phyloP scores from a whole-genome alignment of 35 echinoderm and acorn worm species.

The Ophiothrix spiculata region DNA sequence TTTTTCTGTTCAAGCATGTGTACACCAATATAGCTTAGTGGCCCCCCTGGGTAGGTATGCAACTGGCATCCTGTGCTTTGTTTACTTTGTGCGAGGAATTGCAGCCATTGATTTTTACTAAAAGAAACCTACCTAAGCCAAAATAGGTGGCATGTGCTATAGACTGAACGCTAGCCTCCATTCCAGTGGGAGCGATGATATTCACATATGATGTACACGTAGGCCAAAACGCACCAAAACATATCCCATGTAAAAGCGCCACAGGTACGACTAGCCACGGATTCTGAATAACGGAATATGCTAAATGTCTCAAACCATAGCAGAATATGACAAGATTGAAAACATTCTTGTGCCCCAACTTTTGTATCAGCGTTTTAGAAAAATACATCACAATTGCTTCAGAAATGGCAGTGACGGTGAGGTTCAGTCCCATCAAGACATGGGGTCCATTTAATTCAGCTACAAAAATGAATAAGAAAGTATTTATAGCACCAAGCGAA shows the following conservation, averaged over 20 bases:
- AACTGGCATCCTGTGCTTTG: too few species aligned
- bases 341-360: conserved; percentile 42
- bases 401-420: conserved; percentile 36
- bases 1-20: too few species aligned
- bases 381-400: conserved; percentile 57
- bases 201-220: conserved; percentile 38
- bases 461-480: conserved; percentile 56
- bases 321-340: conserved; percentile 49
- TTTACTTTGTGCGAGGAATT: not conserved
- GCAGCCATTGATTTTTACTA: not conserved
- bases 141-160: conserved; percentile 17
- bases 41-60: too few species aligned
- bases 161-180: conserved; percentile 62
- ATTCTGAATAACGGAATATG: conserved; percentile 55
- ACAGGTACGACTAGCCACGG: conserved; percentile 49
- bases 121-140: conserved; percentile 56
- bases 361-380: conserved; percentile 44
- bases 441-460: conserved; percentile 37
- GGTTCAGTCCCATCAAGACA: conserved; percentile 20
- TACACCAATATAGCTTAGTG: too few species aligned
- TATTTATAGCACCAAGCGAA: conserved; percentile 15
- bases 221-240: conserved; percentile 61
- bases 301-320: conserved; percentile 50
- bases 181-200: conserved; percentile 60
- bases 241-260: conserved; percentile 55